Evolutionary conservation across 2,113 vertebrate genomes (phyloP), one percentile per base, ranked within the genome.

Genomic region (Stegastes partitus): DNA sequence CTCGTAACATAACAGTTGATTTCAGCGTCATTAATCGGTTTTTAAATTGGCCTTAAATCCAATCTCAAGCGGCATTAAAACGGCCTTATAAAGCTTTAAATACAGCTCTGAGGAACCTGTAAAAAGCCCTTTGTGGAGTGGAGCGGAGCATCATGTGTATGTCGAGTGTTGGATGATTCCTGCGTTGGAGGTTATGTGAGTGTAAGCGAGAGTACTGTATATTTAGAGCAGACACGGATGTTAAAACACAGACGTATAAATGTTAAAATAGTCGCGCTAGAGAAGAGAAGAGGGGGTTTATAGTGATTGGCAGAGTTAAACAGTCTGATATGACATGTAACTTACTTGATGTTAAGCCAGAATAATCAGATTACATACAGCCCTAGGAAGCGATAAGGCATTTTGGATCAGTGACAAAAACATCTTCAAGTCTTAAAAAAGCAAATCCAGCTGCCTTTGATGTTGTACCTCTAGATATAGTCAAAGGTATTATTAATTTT

Each of bases 301-400:
- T 31, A 26, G 54, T 25, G 49, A 79, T 42, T 3, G 15, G 55
- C 26, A 56, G 55, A 21, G 10, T 44, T 53, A 18, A 72, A 68
- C 50, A 63, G 16, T 54, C 51, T 37, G 59, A 64, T 56, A 49
- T 56, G 47, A 69, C 42, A 50, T 51, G 50, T 53, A 42, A 42
- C 63, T 62, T 61, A 75, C 28, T 74, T 55, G 63, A 69, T 21
- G 28, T 66, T 84, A 71, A 74, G 9, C 18, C 74, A 82, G n/a
- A 45, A 69, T 80, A 83, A 83, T 85, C 56, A 65, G 71, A 79
- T 81, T 84, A 68, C 63, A 77, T 45, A 31, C 37, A 37, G 55
- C 69, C 65, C 34, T 47, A 37, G 47, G 67, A 64, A 28, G 16
- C 47, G 51, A 73, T 65, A 56, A 55, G 28, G 55, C 37, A 22